phyloP scores from a whole-genome alignment of 2,888 invertebrate species.

The Hydriomena furcata region DNA sequence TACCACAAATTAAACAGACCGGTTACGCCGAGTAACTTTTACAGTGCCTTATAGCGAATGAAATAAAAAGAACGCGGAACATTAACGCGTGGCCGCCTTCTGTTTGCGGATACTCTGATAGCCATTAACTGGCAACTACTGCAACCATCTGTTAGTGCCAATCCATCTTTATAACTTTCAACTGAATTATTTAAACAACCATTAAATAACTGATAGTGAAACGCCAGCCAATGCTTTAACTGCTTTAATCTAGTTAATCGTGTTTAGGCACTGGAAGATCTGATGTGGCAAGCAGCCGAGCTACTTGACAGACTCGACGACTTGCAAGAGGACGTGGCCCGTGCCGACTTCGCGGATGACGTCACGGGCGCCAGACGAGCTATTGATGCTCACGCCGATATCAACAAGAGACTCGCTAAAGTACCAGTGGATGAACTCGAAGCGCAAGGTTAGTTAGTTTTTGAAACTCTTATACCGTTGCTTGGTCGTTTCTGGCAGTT shows the following conservation, averaged over 20 bases:
- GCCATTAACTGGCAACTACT: no score
- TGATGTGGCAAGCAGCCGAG: conserved; percentile 98
- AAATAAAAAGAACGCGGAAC: no score
- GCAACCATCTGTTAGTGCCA: no score
- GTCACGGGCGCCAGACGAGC: conserved; percentile 95
- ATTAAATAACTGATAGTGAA: no score
- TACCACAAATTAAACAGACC: no score
- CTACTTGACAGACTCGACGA: conserved; percentile 96
- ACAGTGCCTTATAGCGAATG: no score
- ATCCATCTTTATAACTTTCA: no score
- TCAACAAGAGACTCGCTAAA: conserved; percentile 96
- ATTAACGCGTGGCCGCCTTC: no score
- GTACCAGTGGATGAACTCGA: conserved; percentile 97
- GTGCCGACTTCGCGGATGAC: conserved; percentile 97
- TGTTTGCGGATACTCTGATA: no score
- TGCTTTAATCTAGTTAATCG: background rate
- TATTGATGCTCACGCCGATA: conserved; percentile 96
- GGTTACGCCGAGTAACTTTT: no score
- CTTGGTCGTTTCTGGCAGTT: no score
- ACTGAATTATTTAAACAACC: no score
- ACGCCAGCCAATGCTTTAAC: background rate
- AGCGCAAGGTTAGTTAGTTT: conserved; percentile 89
- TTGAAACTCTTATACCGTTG: background rate
- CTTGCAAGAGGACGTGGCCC: conserved; percentile 95
- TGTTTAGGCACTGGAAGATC: conserved; percentile 92